Conservation (phyloP, 2,113 vertebrate genomes). For the Holacanthus passer region DNA sequence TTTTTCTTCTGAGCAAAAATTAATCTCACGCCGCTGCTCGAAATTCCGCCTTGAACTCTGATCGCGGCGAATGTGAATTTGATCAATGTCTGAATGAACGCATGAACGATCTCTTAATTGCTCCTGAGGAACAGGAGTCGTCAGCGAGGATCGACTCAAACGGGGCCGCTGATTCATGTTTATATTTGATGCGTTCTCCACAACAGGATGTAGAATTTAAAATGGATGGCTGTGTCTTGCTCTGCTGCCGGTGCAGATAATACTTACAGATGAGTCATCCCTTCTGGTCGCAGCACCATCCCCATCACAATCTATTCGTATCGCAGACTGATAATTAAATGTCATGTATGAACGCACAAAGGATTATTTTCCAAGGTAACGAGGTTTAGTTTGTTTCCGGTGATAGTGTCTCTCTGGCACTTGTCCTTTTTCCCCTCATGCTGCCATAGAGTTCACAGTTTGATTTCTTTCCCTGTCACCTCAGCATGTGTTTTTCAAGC, state of each 20-base stretch:
- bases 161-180: slow-evolving; percentile 37
- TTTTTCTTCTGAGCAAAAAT: not conserved
- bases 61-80: not conserved
- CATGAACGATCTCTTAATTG: slow-evolving; percentile 29
- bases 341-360: slow-evolving; percentile 32
- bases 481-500: not conserved
- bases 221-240: slow-evolving; percentile 42
- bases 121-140: slow-evolving; percentile 31
- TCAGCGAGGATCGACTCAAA: slow-evolving; percentile 15
- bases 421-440: not conserved
- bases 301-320: slow-evolving; percentile 40
- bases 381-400: not conserved
- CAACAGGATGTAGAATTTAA: slow-evolving; percentile 66
- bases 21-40: not conserved
- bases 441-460: not conserved
- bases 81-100: not conserved
- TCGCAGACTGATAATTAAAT: slow-evolving; percentile 34
- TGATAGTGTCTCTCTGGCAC: not conserved
- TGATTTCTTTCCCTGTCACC: not conserved
- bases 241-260: slow-evolving; percentile 54
- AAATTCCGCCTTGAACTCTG: not conserved
- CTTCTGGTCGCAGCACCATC: slow-evolving; percentile 28
- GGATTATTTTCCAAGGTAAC: slow-evolving; percentile 19
- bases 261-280: slow-evolving; percentile 58
- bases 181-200: slow-evolving; percentile 51